Evolutionary conservation across 2,888 invertebrate genomes (phyloP), one percentile per base, ranked within the genome.

Genomic region (Cremastinae sp.): DNA sequence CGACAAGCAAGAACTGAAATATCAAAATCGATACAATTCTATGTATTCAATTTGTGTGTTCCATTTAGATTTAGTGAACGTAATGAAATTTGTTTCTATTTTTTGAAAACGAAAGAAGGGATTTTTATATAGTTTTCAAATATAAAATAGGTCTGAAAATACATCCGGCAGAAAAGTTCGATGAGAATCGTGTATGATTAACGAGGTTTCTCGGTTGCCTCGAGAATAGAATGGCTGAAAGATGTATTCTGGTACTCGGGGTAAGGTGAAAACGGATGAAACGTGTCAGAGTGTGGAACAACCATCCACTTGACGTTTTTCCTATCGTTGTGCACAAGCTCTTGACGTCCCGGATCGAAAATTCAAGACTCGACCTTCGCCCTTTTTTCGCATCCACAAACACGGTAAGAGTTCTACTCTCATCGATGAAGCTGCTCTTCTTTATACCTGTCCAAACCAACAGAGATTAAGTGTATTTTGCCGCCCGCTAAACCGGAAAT

Each of bases 171-270:
- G 35, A 22, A 9, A 55, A 22, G 55, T 39, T 74, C 66, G 20
- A 66, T 59, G 59, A 66, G 39, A 16, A 45, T 61, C 18, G 41
- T 68, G 73, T 37, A 74, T 74, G 53, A 68, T 74, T 22, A 74
- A 74, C 12, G 66, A 59, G 39, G 20, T 45, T 28, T 22, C 22
- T 45, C 45, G 22, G n/a, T n/a, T n/a, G n/a, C n/a, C 16, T 14
- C 28, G 28, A 37, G 22, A 51, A 64, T 62, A 62, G 49, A 64
- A 64, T 51, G 22, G 39, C 14, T 39, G n/a, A 14, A 37, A 51
- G 39, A 39, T 22, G 41, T 7, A 51, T 64, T 64, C 51, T 22
- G 12, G 64, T 41, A 35, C 20, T 64, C 47, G 14, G 37, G 35
- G 37, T 39, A 39, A 18, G 22, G 14, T 14, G 51, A 51, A n/a